Conservation (phyloP, 2,113 vertebrate genomes). For the Platichthys stellatus region DNA sequence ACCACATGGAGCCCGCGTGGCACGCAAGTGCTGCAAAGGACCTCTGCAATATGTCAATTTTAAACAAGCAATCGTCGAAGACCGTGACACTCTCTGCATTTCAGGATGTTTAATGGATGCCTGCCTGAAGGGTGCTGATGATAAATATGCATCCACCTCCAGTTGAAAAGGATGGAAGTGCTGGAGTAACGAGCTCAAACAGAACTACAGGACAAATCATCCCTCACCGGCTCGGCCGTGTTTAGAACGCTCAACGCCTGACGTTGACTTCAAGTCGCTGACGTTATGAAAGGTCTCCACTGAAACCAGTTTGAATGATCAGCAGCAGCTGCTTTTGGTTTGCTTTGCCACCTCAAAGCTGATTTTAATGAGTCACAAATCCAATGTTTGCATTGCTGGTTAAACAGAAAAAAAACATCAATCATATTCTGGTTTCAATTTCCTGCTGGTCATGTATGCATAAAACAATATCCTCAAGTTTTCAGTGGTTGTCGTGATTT, state of each 20-base stretch:
- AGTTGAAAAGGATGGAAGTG: constrained; percentile 35
- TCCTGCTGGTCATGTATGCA: not conserved
- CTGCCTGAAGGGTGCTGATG: constrained; percentile 47
- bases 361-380: constrained; percentile 45
- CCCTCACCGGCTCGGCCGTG: constrained; percentile 41
- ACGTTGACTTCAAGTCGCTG: constrained; percentile 28
- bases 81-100: constrained; percentile 61
- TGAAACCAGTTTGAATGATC: constrained; percentile 18
- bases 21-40: constrained; percentile 26
- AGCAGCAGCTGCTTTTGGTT: constrained; percentile 44
- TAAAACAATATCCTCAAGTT: not conserved
- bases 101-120: constrained; percentile 53
- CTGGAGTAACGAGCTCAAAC: constrained; percentile 45
- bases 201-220: constrained; percentile 38
- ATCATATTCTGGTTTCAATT: constrained; percentile 13
- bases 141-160: constrained; percentile 34
- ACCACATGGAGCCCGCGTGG: constrained; percentile 31
- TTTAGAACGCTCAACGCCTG: constrained; percentile 57
- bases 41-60: constrained; percentile 57
- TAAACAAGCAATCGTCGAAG: constrained; percentile 56
- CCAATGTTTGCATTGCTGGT: constrained; percentile 23
- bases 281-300: not conserved
- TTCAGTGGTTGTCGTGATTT: not conserved
- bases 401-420: constrained; percentile 27
- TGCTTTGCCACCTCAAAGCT: constrained; percentile 41